phyloP scores from a whole-genome alignment of 1,140 invertebrate genomes.

The Phymastichus coffea region DNA sequence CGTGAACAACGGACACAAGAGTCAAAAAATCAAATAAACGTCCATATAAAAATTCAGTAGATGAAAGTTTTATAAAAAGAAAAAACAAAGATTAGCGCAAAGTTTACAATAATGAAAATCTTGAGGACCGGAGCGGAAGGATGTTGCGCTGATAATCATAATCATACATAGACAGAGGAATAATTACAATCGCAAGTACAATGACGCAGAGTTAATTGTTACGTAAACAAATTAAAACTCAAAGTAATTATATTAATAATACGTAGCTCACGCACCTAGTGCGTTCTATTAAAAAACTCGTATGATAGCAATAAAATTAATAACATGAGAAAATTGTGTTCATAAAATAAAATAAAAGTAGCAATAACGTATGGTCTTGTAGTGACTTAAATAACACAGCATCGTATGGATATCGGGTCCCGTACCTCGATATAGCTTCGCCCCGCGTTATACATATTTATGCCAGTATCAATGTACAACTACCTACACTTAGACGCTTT shows the following conservation, averaged over 20 bases:
- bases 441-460: slow-evolving; percentile 28
- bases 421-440: slow-evolving; percentile 26
- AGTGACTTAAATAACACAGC: slow-evolving; percentile 59
- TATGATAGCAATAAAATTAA: slow-evolving; percentile 54
- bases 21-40: slow-evolving; percentile 33
- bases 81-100: slow-evolving; percentile 1
- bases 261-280: slow-evolving; percentile 36
- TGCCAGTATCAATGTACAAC: slow-evolving; percentile 17
- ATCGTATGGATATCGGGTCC: slow-evolving; percentile 49
- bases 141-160: slow-evolving; percentile 3
- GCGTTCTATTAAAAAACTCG: slow-evolving; percentile 40
- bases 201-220: slow-evolving; percentile 33
- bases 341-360: slow-evolving; percentile 56
- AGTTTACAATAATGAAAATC: slow-evolving; percentile 4
- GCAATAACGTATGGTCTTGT: slow-evolving; percentile 53
- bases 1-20: slow-evolving; percentile 28
- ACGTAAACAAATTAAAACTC: slow-evolving; percentile 30
- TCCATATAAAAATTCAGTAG: slow-evolving; percentile 33
- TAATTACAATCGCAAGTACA: slow-evolving; percentile 44
- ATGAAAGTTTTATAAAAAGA: slow-evolving; percentile 22
- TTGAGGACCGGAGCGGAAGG: slow-evolving; percentile 34
- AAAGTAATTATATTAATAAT: slow-evolving; percentile 40
- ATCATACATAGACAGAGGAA: slow-evolving; percentile 27
- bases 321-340: slow-evolving; percentile 53
- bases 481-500: neutral